Base-by-base conservation (phyloP, 2,888 invertebrate genomes). In the Apodemia mormo region DNA sequence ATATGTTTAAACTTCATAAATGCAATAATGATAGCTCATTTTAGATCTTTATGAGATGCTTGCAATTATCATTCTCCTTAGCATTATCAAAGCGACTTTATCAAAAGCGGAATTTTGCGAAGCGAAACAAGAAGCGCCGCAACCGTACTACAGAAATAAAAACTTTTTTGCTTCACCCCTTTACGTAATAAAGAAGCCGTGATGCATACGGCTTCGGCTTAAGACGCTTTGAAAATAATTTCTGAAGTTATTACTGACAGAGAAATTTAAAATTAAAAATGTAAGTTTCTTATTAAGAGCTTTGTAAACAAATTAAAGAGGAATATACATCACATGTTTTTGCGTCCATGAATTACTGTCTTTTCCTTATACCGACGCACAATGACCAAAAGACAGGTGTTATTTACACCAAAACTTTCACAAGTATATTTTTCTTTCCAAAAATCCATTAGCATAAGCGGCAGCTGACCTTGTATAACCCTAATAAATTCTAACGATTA, bases 101-200 rank as follows among this genome's bases (percentile, higher is more conserved):
- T 89, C 89, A 89, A 92, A 92, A 91, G 90, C 88, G 84, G 80
- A 81, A 85, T 82, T 84, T 83, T 12, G 81, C 88, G 84, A 82
- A 82, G 86, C 86, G 88, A 84, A 87, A 86, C 87, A 85, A 80
- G 82, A 85, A 86, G 65, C 68, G 10, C 68, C 65, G 37, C 65
- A 8, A 10, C 84, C 83, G 83, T 83, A 86, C 82, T 81, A 86
- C 86, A 87, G 89, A 92, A 88, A 89, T 87, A 89, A 90, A 93
- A 93, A 92, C 86, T 92, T 92, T 89, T 86, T 89, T 86, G 84
- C 90, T 85, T 71, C 84, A 79, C 89, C 89, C 88, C 90, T 88
- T 90, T 88, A 83, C 83, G 86, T 88, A 86, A 87, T 86, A 84
- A 83, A 81, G 81, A 81, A 81, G 82, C 82, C 75, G 84, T 71